Evolutionary conservation across 2,113 vertebrate genomes (phyloP), one percentile per base, ranked within the genome.

Genomic region (Corvus cornix): DNA sequence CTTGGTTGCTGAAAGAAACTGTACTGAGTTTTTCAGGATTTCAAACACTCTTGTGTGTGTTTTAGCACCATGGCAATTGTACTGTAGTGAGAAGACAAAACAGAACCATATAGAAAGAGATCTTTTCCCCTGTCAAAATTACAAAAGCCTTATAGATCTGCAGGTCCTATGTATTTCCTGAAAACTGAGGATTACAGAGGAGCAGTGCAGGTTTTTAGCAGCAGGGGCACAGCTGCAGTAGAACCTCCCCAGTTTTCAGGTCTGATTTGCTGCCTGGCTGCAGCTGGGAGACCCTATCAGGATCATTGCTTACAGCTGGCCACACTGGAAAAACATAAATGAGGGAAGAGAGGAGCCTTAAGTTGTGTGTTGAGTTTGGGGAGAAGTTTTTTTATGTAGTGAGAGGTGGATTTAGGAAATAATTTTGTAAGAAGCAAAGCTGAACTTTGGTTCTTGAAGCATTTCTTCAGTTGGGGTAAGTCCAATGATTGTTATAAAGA

Each of bases 331-430:
- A 22, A 44, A 2, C 5, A 66, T 11, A 63, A 51, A 17, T 8
- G 28, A 49, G 64, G 53, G 51, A 53, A 18, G 13, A 55, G 39
- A 24, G 18, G 16, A 4, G 20, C 1, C 0, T 37, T 12, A 53
- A 62, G 20, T 3, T 6, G 5, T 0, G 0, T 1, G 0, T 3
- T 73, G 7, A 37, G 1, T 14, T 53, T 1, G 6, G 21, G 9
- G 3, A 35, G 10, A 14, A 19, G 28, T 10, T 51, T 68, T 41
- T 43, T 49, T 7, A 2, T 30, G 10, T 28, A 4, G 3, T 3
- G 13, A 16, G 13, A 7, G 7, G 7, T 43, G 10, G 1, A 7
- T 30, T 58, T 73, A 15, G 27, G 48, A 7, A 0, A 2, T 16
- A 6, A 10, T 60, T 56, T 62, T 22, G 5, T 16, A 7, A 22